Evolutionary conservation across 2,113 vertebrate genomes (phyloP).

Genomic region (Ophiodon elongatus): DNA sequence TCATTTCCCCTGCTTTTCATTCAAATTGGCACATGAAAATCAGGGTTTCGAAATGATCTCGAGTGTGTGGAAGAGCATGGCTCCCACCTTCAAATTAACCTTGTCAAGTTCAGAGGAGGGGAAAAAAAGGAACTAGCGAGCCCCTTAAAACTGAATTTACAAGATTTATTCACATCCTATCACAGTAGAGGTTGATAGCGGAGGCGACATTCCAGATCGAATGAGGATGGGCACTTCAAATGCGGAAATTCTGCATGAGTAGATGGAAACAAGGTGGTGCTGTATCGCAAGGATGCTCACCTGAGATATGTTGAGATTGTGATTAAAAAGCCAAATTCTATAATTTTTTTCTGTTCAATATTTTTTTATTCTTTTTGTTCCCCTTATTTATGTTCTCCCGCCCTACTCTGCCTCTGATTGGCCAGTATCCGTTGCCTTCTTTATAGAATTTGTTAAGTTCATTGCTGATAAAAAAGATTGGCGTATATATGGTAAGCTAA

Average conservation of each 20-base stretch:
- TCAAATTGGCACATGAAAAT: conserved; percentile 70
- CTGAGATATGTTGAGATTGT: neutral
- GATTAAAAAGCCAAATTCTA: neutral
- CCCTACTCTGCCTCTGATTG: too few relatives aligned
- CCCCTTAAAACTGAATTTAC: conserved; percentile 73
- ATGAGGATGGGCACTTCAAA: conserved; percentile 44
- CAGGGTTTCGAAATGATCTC: conserved; percentile 68
- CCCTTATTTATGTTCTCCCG: neutral
- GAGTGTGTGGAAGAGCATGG: conserved; percentile 62
- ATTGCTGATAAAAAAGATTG: too few relatives aligned
- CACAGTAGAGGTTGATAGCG: conserved; percentile 33
- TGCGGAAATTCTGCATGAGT: neutral
- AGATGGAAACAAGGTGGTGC: conserved; percentile 10
- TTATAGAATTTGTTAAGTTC: too few relatives aligned
- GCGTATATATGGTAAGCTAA: neutral
- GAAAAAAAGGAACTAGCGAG: conserved; percentile 14
- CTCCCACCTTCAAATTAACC: conserved; percentile 76
- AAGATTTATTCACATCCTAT: conserved; percentile 59
- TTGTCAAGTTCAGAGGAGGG: conserved; percentile 62
- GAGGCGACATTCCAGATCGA: conserved; percentile 38
- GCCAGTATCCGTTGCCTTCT: too few relatives aligned
- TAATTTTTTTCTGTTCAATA: neutral
- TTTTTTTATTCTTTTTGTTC: neutral
- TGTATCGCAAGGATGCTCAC: neutral
- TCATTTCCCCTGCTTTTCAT: conserved; percentile 37